Conservation (phyloP, 1,140 invertebrate genomes). For the Pogonomyrmex californicus region DNA sequence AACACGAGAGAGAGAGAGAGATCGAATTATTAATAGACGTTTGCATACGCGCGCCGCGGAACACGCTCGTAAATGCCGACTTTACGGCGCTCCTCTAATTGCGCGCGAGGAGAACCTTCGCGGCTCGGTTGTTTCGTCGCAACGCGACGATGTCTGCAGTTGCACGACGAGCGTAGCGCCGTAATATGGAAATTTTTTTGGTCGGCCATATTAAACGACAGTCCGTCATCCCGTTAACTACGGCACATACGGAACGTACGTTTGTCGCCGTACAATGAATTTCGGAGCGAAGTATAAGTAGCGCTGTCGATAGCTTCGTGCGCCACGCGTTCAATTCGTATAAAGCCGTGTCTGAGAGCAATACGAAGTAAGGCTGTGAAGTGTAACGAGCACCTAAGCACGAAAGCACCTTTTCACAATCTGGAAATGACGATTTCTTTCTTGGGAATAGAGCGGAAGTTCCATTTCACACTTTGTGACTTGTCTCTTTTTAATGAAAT, state of each 20-base stretch:
- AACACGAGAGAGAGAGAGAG: background rate
- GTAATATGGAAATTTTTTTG: background rate
- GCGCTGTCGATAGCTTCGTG: no score
- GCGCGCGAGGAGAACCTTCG: conserved; percentile 11
- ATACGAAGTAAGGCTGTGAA: no score
- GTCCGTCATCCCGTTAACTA: background rate
- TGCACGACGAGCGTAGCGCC: background rate
- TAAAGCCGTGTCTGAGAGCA: no score
- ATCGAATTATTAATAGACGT: conserved; percentile 59
- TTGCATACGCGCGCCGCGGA: conserved; percentile 17
- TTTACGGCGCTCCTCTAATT: conserved; percentile 48
- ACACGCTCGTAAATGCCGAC: conserved; percentile 26
- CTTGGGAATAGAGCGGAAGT: no score
- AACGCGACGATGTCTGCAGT: background rate
- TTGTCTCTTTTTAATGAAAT: no score
- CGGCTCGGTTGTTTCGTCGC: background rate
- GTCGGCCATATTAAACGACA: conserved; percentile 19
- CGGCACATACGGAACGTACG: background rate
- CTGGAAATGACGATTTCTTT: no score
- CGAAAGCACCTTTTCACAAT: no score
- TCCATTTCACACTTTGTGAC: no score
- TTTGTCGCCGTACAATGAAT: background rate
- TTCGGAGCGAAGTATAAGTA: background rate
- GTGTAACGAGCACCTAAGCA: no score
- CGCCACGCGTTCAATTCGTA: no score